phyloP scores from a whole-genome alignment of 30 jellyfish, hydroid and myxozoan species.

The Turritopsis dohrnii region DNA sequence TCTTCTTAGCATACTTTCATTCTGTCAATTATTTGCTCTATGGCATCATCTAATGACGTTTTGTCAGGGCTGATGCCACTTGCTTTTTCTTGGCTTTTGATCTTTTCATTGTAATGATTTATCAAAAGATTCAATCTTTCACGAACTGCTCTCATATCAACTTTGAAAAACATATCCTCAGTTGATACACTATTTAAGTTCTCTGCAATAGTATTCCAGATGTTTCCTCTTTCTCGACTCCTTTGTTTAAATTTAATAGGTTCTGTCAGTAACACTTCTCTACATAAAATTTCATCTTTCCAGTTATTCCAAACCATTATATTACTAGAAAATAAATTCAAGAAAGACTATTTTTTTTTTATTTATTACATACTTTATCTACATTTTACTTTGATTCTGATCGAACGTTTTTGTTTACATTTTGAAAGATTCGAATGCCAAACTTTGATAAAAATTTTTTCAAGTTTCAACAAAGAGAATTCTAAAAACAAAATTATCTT shows the following conservation, averaged over 20 bases:
- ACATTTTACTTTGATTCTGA: no score
- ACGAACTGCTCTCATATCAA: conserved; percentile 24
- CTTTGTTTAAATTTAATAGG: not conserved
- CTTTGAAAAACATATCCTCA: conserved; percentile 14
- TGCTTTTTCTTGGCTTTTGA: conserved; percentile 30
- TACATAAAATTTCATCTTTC: no score
- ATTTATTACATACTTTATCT: no score
- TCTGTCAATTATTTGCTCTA: conserved; percentile 16
- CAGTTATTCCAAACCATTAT: no score
- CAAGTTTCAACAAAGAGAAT: no score
- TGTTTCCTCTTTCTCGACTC: conserved; percentile 29
- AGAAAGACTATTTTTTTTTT: no score
- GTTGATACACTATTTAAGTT: not conserved
- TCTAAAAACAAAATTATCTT: no score
- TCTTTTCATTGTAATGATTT: not conserved
- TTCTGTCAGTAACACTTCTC: not conserved
- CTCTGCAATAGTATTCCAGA: conserved; percentile 40
- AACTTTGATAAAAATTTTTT: no score
- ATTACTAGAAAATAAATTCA: no score
- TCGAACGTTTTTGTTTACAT: no score
- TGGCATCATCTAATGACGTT: conserved; percentile 5
- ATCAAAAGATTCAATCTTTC: conserved; percentile 29
- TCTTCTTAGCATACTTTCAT: conserved; percentile 16
- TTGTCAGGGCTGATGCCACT: conserved; percentile 44
- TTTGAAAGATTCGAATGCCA: no score